Percentiles rank a stretch among this genome's conserved stretches.
Evolutionary conservation across 30 jellyfish, hydroid and myxozoan species (phyloP).

Genomic region (Turritopsis dohrnii): DNA sequence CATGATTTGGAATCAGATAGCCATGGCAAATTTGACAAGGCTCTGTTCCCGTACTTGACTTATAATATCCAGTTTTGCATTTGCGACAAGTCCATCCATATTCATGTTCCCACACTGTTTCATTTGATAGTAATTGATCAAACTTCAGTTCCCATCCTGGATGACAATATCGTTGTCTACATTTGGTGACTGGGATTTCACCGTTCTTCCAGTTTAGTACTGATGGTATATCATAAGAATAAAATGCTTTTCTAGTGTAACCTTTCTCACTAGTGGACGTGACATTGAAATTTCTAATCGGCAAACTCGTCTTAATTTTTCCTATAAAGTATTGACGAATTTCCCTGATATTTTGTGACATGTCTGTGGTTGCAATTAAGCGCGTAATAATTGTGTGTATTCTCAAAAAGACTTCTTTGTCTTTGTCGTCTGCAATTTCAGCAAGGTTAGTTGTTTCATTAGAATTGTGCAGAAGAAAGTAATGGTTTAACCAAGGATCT

Average conservation of each 20-base stretch:
- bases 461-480: not conserved
- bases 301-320: not conserved
- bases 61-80: not conserved
- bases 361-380: not conserved
- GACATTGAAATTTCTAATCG: not conserved
- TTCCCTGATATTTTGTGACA: not conserved
- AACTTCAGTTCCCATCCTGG: conserved; percentile 8
- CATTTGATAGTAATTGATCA: not conserved
- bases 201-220: not conserved
- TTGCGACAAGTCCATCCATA: conserved; percentile 1
- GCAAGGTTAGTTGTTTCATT: not conserved
- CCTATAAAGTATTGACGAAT: not conserved
- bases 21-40: not conserved
- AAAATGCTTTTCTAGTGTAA: conserved; percentile 8
- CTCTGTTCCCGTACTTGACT: conserved; percentile 1
- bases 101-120: not conserved
- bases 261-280: not conserved
- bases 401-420: not conserved
- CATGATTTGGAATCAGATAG: not conserved
- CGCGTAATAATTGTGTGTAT: not conserved
- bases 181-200: not conserved
- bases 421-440: not conserved
- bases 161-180: not conserved
- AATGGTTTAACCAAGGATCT: not conserved
- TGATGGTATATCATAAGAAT: not conserved